phyloP scores from a whole-genome alignment of 2,113 vertebrate species.

The Nyctereutes procyonoides region DNA sequence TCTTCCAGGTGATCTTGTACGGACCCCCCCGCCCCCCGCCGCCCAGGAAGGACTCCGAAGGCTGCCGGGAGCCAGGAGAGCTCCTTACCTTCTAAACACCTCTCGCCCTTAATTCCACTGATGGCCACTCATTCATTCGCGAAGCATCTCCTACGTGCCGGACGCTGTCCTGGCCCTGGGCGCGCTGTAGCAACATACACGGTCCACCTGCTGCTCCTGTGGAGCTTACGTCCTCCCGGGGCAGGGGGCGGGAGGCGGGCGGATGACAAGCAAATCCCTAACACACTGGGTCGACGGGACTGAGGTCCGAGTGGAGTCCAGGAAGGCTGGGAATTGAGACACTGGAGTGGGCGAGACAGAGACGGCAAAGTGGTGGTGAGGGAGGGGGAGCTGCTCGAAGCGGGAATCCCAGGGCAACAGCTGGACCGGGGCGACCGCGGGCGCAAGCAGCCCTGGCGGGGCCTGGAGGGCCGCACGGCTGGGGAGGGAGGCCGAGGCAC shows the following conservation, averaged over 20 bases:
- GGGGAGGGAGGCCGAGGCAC: background rate
- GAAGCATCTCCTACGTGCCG: background rate
- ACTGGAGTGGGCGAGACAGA: background rate
- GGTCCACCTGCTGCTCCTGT: background rate
- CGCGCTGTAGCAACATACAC: background rate
- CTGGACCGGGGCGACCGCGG: no score
- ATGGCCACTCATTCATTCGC: background rate
- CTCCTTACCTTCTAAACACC: background rate
- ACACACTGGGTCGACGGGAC: background rate
- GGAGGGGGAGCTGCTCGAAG: background rate
- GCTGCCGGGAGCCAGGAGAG: background rate
- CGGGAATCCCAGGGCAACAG: background rate
- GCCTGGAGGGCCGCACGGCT: background rate
- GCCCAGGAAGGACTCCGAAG: background rate
- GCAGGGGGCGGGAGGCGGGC: background rate
- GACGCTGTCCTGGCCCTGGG: background rate
- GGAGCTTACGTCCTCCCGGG: background rate
- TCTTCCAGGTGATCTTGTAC: background rate
- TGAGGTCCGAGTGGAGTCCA: background rate
- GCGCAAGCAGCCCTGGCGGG: background rate
- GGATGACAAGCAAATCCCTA: background rate
- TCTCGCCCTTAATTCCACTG: background rate
- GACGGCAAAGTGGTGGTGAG: background rate
- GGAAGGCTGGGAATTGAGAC: background rate
- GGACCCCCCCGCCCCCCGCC: no score